Conservation (phyloP, 92 coral and sea anemone genomes). For the Muricea muricata region DNA sequence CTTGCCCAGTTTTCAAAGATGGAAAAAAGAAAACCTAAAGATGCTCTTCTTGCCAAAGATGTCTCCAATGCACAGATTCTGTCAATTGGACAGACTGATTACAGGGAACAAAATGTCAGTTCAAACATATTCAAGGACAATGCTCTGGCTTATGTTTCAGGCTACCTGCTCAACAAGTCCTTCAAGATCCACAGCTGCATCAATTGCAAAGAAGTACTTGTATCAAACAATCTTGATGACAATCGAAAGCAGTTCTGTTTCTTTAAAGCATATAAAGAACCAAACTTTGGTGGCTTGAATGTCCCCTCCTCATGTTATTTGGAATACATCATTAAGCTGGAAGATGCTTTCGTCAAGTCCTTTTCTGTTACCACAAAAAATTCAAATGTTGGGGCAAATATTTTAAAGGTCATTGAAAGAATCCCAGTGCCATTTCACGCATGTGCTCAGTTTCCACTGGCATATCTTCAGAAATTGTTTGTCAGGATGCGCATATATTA, state of each 20-base stretch:
- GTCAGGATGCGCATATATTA: slow-evolving; percentile 32
- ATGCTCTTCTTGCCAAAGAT: background rate
- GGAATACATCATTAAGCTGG: background rate
- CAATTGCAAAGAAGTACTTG: background rate
- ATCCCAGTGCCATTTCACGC: background rate
- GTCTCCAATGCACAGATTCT: too few species aligned
- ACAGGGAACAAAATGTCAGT: slow-evolving; percentile 3
- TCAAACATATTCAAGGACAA: slow-evolving; percentile 6
- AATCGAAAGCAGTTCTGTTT: background rate
- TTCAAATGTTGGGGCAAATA: background rate
- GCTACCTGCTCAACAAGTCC: slow-evolving; percentile 22
- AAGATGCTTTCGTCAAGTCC: background rate
- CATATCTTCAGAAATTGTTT: slow-evolving; percentile 12
- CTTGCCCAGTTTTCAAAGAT: slow-evolving; percentile 3
- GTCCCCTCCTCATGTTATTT: background rate
- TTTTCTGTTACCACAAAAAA: background rate
- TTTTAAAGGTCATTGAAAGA: background rate
- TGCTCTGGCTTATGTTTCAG: slow-evolving; percentile 5
- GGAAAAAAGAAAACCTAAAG: background rate
- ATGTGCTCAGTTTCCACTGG: background rate
- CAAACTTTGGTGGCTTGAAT: background rate
- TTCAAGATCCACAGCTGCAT: slow-evolving; percentile 9
- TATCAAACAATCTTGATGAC: background rate
- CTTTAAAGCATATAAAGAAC: slow-evolving; percentile 8
- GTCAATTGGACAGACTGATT: slow-evolving; percentile 21